Conservation (phyloP, 64 coral and sea anemone species). For the Trachythela sp. region DNA sequence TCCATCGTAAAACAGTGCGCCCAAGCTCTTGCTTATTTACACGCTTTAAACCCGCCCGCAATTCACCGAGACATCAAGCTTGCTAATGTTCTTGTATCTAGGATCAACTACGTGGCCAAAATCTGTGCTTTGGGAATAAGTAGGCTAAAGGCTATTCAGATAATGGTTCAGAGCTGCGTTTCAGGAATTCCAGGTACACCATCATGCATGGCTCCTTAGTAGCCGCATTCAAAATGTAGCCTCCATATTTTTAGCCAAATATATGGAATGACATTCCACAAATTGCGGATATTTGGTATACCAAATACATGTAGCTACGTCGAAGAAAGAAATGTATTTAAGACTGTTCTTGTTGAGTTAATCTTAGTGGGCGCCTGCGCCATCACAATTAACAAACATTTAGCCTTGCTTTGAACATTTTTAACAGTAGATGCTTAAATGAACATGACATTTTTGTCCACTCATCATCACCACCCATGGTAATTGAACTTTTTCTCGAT, state of each 20-base stretch:
- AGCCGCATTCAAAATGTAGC: neutral
- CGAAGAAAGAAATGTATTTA: too few relatives aligned
- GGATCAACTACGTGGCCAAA: neutral
- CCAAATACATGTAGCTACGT: too few relatives aligned
- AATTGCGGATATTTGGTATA: too few relatives aligned
- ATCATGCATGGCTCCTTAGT: neutral
- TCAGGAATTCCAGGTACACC: neutral
- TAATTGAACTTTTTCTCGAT: too few relatives aligned
- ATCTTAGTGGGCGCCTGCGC: too few relatives aligned
- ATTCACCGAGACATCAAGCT: neutral
- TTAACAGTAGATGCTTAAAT: too few relatives aligned
- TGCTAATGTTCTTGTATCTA: neutral
- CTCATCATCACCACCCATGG: too few relatives aligned
- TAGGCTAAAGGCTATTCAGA: neutral
- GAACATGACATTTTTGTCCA: too few relatives aligned
- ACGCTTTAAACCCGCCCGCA: neutral
- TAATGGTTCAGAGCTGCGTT: neutral
- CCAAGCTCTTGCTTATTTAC: neutral
- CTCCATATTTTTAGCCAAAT: neutral
- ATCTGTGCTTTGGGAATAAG: neutral
- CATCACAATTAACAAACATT: too few relatives aligned
- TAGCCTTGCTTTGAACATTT: too few relatives aligned
- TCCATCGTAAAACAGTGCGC: neutral
- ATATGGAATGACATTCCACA: too few relatives aligned
- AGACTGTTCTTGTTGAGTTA: too few relatives aligned